Percentiles rank a stretch among this genome's conserved stretches.
phyloP scores from a whole-genome alignment of 2,888 invertebrate species.

The Acronicta leporina region DNA sequence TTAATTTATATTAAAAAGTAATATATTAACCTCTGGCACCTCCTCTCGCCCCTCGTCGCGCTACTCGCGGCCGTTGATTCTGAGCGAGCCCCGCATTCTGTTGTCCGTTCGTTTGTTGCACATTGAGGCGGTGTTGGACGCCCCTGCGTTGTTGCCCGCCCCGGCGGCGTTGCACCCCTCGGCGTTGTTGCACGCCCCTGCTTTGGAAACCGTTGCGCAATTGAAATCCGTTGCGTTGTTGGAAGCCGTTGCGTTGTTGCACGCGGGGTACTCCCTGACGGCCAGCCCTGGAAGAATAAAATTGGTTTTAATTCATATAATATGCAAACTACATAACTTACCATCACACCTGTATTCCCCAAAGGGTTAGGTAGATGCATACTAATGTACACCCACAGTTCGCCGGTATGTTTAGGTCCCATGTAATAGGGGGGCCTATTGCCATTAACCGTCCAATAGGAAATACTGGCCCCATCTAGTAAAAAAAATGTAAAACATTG shows the following conservation, averaged over 20 bases:
- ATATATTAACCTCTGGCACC: constrained; percentile 49
- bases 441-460: too few relatives aligned
- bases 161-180: not conserved
- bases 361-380: too few relatives aligned
- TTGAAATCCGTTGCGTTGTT: constrained; percentile 8
- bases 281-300: constrained; percentile 12
- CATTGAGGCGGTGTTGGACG: constrained; percentile 4
- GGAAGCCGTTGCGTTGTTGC: constrained; percentile 6
- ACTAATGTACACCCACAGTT: too few relatives aligned
- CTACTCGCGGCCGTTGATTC: constrained; percentile 39
- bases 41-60: constrained; percentile 39
- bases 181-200: constrained; percentile 10
- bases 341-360: too few relatives aligned
- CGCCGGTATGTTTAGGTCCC: too few relatives aligned
- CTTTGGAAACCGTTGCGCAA: constrained; percentile 2
- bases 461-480: too few relatives aligned
- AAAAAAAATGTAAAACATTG: too few relatives aligned
- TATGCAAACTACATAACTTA: too few relatives aligned
- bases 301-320: too few relatives aligned
- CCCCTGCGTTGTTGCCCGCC: not conserved
- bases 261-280: constrained; percentile 19
- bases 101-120: constrained; percentile 5
- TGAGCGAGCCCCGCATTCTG: constrained; percentile 3
- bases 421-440: too few relatives aligned
- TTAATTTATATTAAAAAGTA: too few relatives aligned